Conservation (phyloP, 2,113 vertebrate species). For the Alethe diademata region DNA sequence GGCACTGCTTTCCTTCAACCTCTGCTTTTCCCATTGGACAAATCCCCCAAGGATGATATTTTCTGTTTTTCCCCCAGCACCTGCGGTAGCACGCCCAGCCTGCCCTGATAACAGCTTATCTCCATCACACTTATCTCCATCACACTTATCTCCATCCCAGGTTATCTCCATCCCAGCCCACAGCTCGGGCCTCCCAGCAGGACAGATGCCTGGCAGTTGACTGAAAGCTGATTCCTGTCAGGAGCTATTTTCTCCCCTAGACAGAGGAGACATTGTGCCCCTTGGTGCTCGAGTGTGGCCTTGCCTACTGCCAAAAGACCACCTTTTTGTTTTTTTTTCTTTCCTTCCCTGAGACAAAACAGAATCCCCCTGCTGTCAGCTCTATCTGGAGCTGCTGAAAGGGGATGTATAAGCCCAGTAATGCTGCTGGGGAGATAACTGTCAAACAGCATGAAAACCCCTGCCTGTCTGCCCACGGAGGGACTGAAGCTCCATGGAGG, state of each 20-base stretch:
- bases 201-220: slow-evolving; percentile 70
- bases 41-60: not conserved
- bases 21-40: not conserved
- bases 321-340: slow-evolving; percentile 62
- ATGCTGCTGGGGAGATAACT: slow-evolving; percentile 72
- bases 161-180: slow-evolving; percentile 40
- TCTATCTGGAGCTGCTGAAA: slow-evolving; percentile 71
- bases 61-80: not conserved
- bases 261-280: slow-evolving; percentile 81
- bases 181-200: slow-evolving; percentile 60
- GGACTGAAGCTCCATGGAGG: slow-evolving; percentile 70
- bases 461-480: slow-evolving; percentile 67
- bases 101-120: slow-evolving; percentile 60
- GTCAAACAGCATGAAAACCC: slow-evolving; percentile 75
- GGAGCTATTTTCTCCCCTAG: slow-evolving; percentile 74
- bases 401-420: slow-evolving; percentile 66
- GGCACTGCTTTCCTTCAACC: not conserved
- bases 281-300: slow-evolving; percentile 68
- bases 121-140: not conserved
- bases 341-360: slow-evolving; percentile 71
- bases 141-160: slow-evolving; percentile 34
- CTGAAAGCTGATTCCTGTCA: slow-evolving; percentile 84
- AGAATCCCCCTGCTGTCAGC: slow-evolving; percentile 71
- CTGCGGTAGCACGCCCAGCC: slow-evolving; percentile 4
- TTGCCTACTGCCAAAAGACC: slow-evolving; percentile 65